Conservation (phyloP, 92 coral and sea anemone species). For the Porites cylindrica region DNA sequence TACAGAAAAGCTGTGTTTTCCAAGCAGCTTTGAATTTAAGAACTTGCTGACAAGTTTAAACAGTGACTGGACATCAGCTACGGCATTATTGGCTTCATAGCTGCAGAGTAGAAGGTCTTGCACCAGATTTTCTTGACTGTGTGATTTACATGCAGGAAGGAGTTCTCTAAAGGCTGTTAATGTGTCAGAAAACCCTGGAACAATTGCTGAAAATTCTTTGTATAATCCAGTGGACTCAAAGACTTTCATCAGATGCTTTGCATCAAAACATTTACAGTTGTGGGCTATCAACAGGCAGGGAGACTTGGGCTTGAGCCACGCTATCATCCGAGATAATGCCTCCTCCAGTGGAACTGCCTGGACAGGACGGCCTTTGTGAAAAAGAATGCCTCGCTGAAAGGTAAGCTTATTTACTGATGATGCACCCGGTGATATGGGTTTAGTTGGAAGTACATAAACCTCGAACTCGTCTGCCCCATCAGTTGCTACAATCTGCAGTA, state of each 20-base stretch:
- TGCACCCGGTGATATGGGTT: slow-evolving; percentile 31
- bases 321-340: slow-evolving; percentile 20
- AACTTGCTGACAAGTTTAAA: slow-evolving; percentile 49
- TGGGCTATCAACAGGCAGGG: slow-evolving; percentile 67
- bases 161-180: slow-evolving; percentile 68
- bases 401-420: slow-evolving; percentile 60
- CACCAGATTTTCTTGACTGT: slow-evolving; percentile 37
- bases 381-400: slow-evolving; percentile 30
- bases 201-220: slow-evolving; percentile 37
- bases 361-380: slow-evolving; percentile 28
- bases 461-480: neutral
- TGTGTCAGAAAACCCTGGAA: slow-evolving; percentile 69
- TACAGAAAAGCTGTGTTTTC: slow-evolving; percentile 60
- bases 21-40: slow-evolving; percentile 35
- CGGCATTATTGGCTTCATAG: slow-evolving; percentile 69
- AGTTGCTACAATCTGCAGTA: no score
- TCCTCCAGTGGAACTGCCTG: slow-evolving; percentile 19
- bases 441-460: slow-evolving; percentile 39
- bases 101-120: slow-evolving; percentile 31
- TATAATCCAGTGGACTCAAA: slow-evolving; percentile 15
- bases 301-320: slow-evolving; percentile 55
- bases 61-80: slow-evolving; percentile 47
- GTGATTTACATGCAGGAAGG: slow-evolving; percentile 60
- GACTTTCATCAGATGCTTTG: slow-evolving; percentile 40
- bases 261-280: slow-evolving; percentile 61